These are phyloP conservation scores for Hypsibius dujardini DNA, from an alignment of 1,140 invertebrate genomes.

Conservation along the genomic window DNA sequence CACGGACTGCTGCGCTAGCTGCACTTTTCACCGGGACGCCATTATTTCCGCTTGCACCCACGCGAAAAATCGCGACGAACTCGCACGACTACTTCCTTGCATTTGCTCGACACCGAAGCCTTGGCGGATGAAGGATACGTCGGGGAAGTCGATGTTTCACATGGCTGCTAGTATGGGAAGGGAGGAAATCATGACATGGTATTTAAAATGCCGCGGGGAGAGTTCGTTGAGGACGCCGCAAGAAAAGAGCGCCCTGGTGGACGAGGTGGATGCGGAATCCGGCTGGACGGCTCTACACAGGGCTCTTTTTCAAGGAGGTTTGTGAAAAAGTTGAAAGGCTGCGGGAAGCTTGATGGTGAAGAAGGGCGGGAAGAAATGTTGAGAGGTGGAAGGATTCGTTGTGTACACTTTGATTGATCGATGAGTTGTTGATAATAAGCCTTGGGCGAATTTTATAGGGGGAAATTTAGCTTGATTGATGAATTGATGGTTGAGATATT, in stretches of 20 bases:
- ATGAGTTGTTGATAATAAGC: neutral
- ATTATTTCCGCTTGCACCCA: neutral
- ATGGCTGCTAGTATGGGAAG: neutral
- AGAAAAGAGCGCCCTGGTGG: slow-evolving; percentile 35
- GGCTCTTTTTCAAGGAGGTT: slow-evolving; percentile 26
- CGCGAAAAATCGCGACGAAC: neutral
- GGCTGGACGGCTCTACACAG: slow-evolving; percentile 55
- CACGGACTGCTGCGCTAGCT: too few relatives aligned
- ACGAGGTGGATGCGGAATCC: slow-evolving; percentile 48
- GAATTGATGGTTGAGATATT: neutral
- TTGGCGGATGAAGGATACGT: neutral
- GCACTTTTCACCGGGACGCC: neutral
- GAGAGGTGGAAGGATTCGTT: too few relatives aligned
- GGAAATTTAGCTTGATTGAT: neutral
- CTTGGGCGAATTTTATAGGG: neutral
- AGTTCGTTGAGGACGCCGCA: neutral
- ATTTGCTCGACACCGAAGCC: slow-evolving; percentile 5
- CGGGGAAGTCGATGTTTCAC: neutral
- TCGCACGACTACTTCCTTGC: neutral
- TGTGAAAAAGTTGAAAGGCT: neutral
- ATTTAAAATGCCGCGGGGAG: neutral
- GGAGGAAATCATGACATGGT: neutral
- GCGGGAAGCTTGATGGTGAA: too few relatives aligned
- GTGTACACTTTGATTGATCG: neutral
- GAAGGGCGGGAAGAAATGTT: too few relatives aligned